Evolutionary conservation across 1,140 invertebrate species (phyloP).

Genomic region (Penaeus chinensis): DNA sequence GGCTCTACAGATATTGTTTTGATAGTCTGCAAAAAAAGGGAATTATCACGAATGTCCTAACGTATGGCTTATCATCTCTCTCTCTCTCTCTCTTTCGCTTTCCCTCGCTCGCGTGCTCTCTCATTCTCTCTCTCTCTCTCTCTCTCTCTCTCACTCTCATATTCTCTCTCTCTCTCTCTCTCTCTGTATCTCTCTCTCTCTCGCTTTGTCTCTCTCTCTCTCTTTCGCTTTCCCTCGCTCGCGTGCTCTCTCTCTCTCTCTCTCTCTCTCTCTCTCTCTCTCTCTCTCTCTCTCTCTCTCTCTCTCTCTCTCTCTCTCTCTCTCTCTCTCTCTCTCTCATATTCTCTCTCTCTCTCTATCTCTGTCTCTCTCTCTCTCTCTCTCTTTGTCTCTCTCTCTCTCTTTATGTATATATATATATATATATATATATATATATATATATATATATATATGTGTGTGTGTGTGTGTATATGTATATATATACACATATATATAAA

Average conservation of each 20-base stretch:
- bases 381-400: neutral
- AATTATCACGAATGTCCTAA: neutral
- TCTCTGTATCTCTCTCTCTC: conserved; percentile 42
- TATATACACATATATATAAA: neutral
- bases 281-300: conserved; percentile 22
- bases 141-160: neutral
- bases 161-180: conserved; percentile 32
- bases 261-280: neutral
- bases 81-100: neutral
- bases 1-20: too few species aligned
- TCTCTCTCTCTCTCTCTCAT: conserved; percentile 29
- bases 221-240: conserved; percentile 10
- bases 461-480: neutral
- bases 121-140: conserved; percentile 4
- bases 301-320: conserved; percentile 34
- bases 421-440: neutral
- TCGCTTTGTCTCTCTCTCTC: conserved; percentile 24
- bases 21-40: too few species aligned
- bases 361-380: neutral
- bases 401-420: neutral
- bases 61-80: neutral
- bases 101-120: neutral
- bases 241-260: neutral
- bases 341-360: conserved; percentile 13
- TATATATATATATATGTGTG: neutral